These are phyloP conservation scores for Ctenicera cuprea DNA, from an alignment of 2,888 invertebrate genomes.

Conservation along the genomic window DNA sequence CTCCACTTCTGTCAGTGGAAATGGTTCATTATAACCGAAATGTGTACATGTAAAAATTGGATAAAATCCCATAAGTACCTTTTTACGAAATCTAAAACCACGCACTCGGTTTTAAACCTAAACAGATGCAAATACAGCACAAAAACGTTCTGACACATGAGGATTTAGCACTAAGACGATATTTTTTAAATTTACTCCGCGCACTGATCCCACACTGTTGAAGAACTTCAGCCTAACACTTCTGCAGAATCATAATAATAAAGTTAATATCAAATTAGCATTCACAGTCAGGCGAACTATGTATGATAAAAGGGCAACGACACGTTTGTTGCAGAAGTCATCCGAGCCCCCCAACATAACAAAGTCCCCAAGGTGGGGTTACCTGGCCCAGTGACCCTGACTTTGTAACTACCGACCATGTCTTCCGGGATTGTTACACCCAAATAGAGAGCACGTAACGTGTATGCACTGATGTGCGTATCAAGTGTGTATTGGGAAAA, in stretches of 20 bases:
- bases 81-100: too few species aligned
- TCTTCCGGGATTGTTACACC: constrained; percentile 28
- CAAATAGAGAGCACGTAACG: neutral
- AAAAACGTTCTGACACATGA: too few species aligned
- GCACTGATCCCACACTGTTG: too few species aligned
- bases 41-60: too few species aligned
- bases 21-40: too few species aligned
- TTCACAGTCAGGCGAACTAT: neutral
- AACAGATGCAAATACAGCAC: too few species aligned
- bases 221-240: too few species aligned
- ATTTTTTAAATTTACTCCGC: too few species aligned
- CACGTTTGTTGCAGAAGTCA: constrained; percentile 23
- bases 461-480: neutral
- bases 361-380: constrained; percentile 44
- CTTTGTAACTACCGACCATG: constrained; percentile 29
- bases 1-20: too few species aligned
- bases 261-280: constrained; percentile 9
- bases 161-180: too few species aligned
- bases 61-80: too few species aligned
- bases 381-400: constrained; percentile 51
- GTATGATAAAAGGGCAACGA: constrained; percentile 40
- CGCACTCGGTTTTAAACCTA: too few species aligned
- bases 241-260: neutral
- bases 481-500: neutral
- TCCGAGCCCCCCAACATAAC: constrained; percentile 9